Percentiles rank a stretch among this genome's conserved stretches.
These are phyloP conservation scores for Solen grandis DNA, from an alignment of 1,140 invertebrate genomes.

Conservation along the genomic window DNA sequence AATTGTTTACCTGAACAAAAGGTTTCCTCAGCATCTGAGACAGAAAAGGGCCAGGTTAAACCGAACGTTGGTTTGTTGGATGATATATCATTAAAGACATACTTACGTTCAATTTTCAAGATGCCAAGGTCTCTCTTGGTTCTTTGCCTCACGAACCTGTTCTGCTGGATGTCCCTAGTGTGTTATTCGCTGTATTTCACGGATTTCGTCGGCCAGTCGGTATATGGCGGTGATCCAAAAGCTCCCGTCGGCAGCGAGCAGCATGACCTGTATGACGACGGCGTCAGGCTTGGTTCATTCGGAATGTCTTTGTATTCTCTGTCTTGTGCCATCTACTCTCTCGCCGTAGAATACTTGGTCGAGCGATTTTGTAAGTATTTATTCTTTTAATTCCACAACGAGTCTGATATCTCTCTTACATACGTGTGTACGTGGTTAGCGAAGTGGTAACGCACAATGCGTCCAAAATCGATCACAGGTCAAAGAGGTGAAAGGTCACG, in stretches of 20 bases:
- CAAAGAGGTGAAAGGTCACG: too few relatives aligned
- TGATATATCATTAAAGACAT: constrained; percentile 84
- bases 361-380: constrained; percentile 87
- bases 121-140: constrained; percentile 94
- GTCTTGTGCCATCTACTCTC: constrained; percentile 95
- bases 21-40: neutral
- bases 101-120: constrained; percentile 92
- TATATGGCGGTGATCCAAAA: constrained; percentile 95
- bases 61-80: constrained; percentile 59
- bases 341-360: constrained; percentile 93
- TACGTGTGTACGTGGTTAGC: too few relatives aligned
- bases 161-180: constrained; percentile 98
- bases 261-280: constrained; percentile 88
- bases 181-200: constrained; percentile 98
- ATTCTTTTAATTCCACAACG: too few relatives aligned
- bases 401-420: too few relatives aligned
- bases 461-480: too few relatives aligned
- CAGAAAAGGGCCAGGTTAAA: neutral
- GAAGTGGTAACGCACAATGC: too few relatives aligned
- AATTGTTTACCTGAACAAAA: neutral
- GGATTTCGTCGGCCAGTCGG: constrained; percentile 97
- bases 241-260: constrained; percentile 80
- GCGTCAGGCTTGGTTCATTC: constrained; percentile 96
- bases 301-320: constrained; percentile 98
- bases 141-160: constrained; percentile 95